Evolutionary conservation across 2,888 invertebrate genomes (phyloP).

Genomic region (Calliphora vomitoria): DNA sequence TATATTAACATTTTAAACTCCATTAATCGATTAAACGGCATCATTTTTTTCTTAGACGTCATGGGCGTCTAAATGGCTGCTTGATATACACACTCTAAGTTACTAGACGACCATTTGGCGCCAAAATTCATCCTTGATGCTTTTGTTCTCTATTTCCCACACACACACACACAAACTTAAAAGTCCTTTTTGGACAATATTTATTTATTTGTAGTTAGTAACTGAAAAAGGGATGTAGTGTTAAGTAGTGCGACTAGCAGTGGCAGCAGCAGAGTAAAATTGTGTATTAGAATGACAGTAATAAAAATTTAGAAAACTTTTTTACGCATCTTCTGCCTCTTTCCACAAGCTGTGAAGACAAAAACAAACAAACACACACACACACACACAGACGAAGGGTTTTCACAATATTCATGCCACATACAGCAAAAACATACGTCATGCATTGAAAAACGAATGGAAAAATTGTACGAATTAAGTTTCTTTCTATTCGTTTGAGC

Average conservation of each 20-base stretch:
- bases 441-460: constrained; percentile 53
- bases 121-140: constrained; percentile 63
- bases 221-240: constrained; percentile 31
- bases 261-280: neutral
- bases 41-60: neutral
- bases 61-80: constrained; percentile 64
- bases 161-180: neutral
- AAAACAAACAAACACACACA: neutral
- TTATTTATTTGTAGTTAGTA: constrained; percentile 33
- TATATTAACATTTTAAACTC: too few relatives aligned
- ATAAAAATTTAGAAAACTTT: neutral
- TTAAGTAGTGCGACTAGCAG: neutral
- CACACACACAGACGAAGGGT: constrained; percentile 13
- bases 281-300: constrained; percentile 1
- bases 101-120: constrained; percentile 67
- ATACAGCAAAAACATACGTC: constrained; percentile 30
- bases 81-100: constrained; percentile 56
- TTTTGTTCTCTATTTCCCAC: constrained; percentile 30
- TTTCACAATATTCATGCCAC: neutral
- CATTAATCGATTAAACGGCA: too few relatives aligned
- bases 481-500: constrained; percentile 65
- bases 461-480: constrained; percentile 29
- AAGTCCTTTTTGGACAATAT: constrained; percentile 37
- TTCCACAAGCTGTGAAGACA: neutral
- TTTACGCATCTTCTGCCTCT: constrained; percentile 46